Evolutionary conservation across 2,113 vertebrate species (phyloP).

Genomic region (Tretioscincus oriximinensis): DNA sequence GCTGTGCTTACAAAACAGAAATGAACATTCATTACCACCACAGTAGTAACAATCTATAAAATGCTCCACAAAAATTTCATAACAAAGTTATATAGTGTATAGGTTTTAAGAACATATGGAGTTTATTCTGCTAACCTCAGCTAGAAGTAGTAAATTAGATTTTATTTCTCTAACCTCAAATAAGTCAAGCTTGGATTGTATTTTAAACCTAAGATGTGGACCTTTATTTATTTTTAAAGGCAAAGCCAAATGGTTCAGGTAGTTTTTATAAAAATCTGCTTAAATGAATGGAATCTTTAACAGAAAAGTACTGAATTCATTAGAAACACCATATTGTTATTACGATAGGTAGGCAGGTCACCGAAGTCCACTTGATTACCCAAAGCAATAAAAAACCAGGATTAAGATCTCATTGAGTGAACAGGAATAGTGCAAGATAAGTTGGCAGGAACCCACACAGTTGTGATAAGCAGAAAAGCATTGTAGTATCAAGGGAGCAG

Average conservation of each 20-base stretch:
- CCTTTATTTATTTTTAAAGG: background rate
- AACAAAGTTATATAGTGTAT: slow-evolving; percentile 17
- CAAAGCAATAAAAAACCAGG: slow-evolving; percentile 4
- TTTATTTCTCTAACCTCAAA: background rate
- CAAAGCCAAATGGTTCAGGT: background rate
- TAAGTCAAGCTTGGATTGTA: background rate
- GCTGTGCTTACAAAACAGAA: slow-evolving; percentile 63
- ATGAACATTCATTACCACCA: slow-evolving; percentile 39
- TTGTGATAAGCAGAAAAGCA: slow-evolving; percentile 52
- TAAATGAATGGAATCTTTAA: background rate
- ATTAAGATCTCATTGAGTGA: slow-evolving; percentile 19
- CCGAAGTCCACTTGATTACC: slow-evolving; percentile 7
- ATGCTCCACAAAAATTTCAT: slow-evolving; percentile 25
- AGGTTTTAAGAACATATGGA: slow-evolving; percentile 31
- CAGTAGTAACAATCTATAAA: slow-evolving; percentile 39
- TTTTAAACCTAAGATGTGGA: background rate
- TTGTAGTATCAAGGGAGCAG: slow-evolving; percentile 55
- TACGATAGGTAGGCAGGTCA: background rate
- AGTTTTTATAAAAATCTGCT: background rate
- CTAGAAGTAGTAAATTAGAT: background rate
- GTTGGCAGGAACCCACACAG: slow-evolving; percentile 56
- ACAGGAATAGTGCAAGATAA: slow-evolving; percentile 47
- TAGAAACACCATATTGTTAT: background rate
- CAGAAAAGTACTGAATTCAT: background rate
- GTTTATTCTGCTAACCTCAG: slow-evolving; percentile 1